Conservation (phyloP, 2,888 invertebrate genomes). For the Cerastis rubricosa region DNA sequence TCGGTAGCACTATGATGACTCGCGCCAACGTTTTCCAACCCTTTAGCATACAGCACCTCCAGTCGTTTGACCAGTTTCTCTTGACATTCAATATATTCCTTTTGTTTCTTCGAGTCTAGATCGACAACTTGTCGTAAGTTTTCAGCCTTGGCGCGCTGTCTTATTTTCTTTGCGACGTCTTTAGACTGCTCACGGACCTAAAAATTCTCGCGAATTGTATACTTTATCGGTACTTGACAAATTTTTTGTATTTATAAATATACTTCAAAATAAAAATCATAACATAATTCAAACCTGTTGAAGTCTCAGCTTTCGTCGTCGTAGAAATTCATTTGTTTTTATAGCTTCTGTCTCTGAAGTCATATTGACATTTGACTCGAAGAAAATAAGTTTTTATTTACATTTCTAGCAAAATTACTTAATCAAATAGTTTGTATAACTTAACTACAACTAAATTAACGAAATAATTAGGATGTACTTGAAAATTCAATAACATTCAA, state of each 20-base stretch:
- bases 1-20: conserved; percentile 82
- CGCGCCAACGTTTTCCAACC: conserved; percentile 81
- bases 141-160: conserved; percentile 86
- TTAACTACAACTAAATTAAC: conserved; percentile 11
- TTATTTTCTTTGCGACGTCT: conserved; percentile 87
- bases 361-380: conserved; percentile 77
- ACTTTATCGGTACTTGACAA: conserved; percentile 53
- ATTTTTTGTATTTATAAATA: conserved; percentile 44
- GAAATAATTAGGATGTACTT: background rate
- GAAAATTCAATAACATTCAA: conserved; percentile 24
- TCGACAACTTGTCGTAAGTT: conserved; percentile 79
- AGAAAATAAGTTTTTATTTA: conserved; percentile 60
- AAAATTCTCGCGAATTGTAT: conserved; percentile 66
- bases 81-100: conserved; percentile 82
- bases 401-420: conserved; percentile 24
- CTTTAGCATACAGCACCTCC: conserved; percentile 81
- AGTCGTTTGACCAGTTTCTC: conserved; percentile 83
- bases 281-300: conserved; percentile 83
- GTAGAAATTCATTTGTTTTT: conserved; percentile 88
- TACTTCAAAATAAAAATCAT: conserved; percentile 42
- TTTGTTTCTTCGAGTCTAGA: conserved; percentile 81
- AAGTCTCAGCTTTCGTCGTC: conserved; percentile 86
- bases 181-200: conserved; percentile 90
- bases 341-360: conserved; percentile 82
- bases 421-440: conserved; percentile 26